Evolutionary conservation across 2,797 vertebrate species (phyloP).

Genomic region (Thunnus albacares): DNA sequence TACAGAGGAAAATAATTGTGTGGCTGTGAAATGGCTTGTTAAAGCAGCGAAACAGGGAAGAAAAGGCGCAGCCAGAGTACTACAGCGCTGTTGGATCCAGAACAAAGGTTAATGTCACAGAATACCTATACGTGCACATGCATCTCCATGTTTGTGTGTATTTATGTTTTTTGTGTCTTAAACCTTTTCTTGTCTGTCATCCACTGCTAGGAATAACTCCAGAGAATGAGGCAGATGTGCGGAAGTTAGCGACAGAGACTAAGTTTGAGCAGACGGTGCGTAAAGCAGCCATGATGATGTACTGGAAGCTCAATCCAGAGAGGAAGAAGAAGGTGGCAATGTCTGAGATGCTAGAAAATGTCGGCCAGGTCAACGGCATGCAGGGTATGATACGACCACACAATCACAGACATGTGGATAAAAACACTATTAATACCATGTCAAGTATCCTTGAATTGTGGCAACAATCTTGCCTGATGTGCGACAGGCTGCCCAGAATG

Average conservation of each 20-base stretch:
- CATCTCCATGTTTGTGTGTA: neutral
- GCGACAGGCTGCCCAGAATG: neutral
- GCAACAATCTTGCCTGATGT: conserved; percentile 17
- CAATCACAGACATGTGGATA: neutral
- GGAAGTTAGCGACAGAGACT: conserved; percentile 90
- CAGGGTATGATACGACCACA: conserved; percentile 65
- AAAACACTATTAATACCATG: neutral
- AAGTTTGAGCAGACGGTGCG: conserved; percentile 94
- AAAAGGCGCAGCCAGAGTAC: conserved; percentile 87
- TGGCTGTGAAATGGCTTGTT: conserved; percentile 92
- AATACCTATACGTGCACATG: neutral
- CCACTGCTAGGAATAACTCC: conserved; percentile 89
- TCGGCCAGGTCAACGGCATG: conserved; percentile 89
- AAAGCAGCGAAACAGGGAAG: conserved; percentile 94
- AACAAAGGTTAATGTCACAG: conserved; percentile 86
- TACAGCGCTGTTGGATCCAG: conserved; percentile 92
- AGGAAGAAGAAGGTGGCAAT: conserved; percentile 92
- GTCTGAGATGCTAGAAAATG: conserved; percentile 94
- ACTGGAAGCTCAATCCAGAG: conserved; percentile 96
- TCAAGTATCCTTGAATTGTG: conserved; percentile 19
- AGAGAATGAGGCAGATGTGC: conserved; percentile 92
- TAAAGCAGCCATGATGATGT: conserved; percentile 96
- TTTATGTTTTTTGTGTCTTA: neutral
- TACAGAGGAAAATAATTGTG: conserved; percentile 88
- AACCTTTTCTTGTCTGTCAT: conserved; percentile 4